Evolutionary conservation across 2,888 invertebrate species (phyloP).

Genomic region (Mimas tiliae): DNA sequence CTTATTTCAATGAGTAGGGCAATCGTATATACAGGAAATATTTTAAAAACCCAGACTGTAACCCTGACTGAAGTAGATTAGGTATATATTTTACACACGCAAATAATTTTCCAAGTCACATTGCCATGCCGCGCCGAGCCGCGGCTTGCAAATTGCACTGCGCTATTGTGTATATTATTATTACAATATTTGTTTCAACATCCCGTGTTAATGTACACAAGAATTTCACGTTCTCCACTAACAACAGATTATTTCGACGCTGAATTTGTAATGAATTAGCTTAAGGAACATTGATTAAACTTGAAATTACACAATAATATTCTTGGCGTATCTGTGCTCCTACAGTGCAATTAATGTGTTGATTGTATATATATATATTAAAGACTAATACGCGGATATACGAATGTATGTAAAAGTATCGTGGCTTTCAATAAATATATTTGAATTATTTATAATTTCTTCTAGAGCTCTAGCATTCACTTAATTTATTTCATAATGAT

Average conservation of each 20-base stretch:
- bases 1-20: too few relatives aligned
- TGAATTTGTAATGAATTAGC: constrained; percentile 30
- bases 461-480: too few relatives aligned
- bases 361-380: neutral
- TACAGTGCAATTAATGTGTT: neutral
- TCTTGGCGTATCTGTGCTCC: neutral
- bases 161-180: constrained; percentile 30
- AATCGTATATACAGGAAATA: neutral
- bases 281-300: constrained; percentile 23
- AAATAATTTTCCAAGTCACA: constrained; percentile 7
- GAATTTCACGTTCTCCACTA: constrained; percentile 9
- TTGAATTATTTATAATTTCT: too few relatives aligned
- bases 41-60: too few relatives aligned
- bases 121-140: neutral
- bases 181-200: constrained; percentile 50
- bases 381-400: neutral
- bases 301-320: constrained; percentile 6
- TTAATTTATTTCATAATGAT: neutral
- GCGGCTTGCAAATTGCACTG: constrained; percentile 44
- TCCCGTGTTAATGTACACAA: constrained; percentile 32
- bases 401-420: neutral
- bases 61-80: too few relatives aligned
- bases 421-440: neutral
- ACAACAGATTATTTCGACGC: constrained; percentile 23
- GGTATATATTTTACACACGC: neutral